Percentiles rank a stretch among this genome's conserved stretches.
Evolutionary conservation across 2,888 invertebrate genomes (phyloP).

Genomic region (Drosophila pegasa): DNA sequence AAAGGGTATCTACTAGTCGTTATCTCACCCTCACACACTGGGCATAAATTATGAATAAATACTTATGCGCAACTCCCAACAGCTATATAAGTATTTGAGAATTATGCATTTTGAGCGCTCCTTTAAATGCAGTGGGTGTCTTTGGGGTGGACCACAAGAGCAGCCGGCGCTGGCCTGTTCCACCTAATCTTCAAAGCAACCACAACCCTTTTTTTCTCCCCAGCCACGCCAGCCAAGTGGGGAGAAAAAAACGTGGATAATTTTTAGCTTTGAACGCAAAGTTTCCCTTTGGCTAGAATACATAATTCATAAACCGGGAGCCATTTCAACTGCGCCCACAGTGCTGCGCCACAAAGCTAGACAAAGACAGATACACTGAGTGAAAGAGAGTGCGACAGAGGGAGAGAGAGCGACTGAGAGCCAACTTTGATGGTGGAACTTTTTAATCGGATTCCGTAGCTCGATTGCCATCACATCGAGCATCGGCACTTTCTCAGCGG

Average conservation of each 20-base stretch:
- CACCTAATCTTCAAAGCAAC: conserved; percentile 65
- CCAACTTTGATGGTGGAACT: conserved; percentile 75
- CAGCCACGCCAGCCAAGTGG: conserved; percentile 30
- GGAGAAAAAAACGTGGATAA: conserved; percentile 49
- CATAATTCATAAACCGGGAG: conserved; percentile 75
- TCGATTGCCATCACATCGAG: conserved; percentile 63
- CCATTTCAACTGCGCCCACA: conserved; percentile 55
- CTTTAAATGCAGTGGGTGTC: conserved; percentile 59
- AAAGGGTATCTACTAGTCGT: conserved; percentile 21
- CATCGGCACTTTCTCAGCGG: conserved; percentile 32
- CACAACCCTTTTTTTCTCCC: conserved; percentile 72
- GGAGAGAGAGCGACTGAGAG: conserved; percentile 12
- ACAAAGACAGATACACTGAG: conserved; percentile 4
- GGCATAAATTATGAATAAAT: conserved; percentile 47
- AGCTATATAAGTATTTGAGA: conserved; percentile 43
- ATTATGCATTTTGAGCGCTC: conserved; percentile 68
- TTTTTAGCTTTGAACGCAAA: conserved; percentile 74
- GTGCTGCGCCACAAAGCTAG: conserved; percentile 11
- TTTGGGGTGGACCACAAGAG: conserved; percentile 30
- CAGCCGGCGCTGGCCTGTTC: conserved; percentile 11
- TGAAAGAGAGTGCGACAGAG: conserved; percentile 7
- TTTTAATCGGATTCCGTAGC: conserved; percentile 76
- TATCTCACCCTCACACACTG: neutral
- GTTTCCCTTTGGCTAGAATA: conserved; percentile 67
- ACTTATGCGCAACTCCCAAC: conserved; percentile 44